A percentile compares a stretch with the other conserved stretches of the same genome.
phyloP scores from a whole-genome alignment of 1,140 invertebrate genomes.

The Carcinoscorpius rotundicauda region DNA sequence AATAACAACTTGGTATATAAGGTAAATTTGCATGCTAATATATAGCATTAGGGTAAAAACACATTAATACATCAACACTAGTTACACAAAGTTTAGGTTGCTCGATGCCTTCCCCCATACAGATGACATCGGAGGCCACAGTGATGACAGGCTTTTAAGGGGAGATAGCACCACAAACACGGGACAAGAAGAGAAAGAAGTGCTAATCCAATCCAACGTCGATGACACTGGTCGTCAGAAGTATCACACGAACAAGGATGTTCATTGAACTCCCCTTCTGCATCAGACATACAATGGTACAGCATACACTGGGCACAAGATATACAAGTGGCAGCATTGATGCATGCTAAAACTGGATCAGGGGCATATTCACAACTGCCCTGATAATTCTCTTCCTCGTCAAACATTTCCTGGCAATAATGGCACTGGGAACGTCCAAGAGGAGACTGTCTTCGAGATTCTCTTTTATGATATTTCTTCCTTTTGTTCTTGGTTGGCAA shows the following conservation, averaged over 20 bases:
- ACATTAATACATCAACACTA: too few species aligned
- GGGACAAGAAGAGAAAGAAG: slow-evolving; percentile 76
- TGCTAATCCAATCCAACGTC: slow-evolving; percentile 66
- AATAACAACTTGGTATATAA: too few species aligned
- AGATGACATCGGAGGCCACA: slow-evolving; percentile 61
- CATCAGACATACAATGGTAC: slow-evolving; percentile 83
- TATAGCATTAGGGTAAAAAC: too few species aligned
- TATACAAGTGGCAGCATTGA: slow-evolving; percentile 71
- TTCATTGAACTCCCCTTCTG: slow-evolving; percentile 51
- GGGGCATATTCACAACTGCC: slow-evolving; percentile 81
- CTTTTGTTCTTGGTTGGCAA: slow-evolving; percentile 54
- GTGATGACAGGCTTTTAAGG: slow-evolving; percentile 66
- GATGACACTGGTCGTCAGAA: slow-evolving; percentile 42
- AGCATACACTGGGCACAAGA: slow-evolving; percentile 65
- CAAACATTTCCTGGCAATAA: slow-evolving; percentile 39
- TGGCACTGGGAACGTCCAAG: slow-evolving; percentile 31
- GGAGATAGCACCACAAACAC: slow-evolving; percentile 86
- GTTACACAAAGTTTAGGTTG: slow-evolving; percentile 11
- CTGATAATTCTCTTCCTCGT: slow-evolving; percentile 60
- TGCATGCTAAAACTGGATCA: slow-evolving; percentile 62
- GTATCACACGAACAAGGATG: slow-evolving; percentile 61
- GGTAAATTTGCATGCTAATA: too few species aligned
- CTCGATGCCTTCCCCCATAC: slow-evolving; percentile 67
- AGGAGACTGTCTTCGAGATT: slow-evolving; percentile 1
- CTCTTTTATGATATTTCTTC: slow-evolving; percentile 21